Percentiles rank a stretch among this genome's conserved stretches.
phyloP scores from a whole-genome alignment of 2,888 invertebrate genomes.

The Parochlus steinenii region DNA sequence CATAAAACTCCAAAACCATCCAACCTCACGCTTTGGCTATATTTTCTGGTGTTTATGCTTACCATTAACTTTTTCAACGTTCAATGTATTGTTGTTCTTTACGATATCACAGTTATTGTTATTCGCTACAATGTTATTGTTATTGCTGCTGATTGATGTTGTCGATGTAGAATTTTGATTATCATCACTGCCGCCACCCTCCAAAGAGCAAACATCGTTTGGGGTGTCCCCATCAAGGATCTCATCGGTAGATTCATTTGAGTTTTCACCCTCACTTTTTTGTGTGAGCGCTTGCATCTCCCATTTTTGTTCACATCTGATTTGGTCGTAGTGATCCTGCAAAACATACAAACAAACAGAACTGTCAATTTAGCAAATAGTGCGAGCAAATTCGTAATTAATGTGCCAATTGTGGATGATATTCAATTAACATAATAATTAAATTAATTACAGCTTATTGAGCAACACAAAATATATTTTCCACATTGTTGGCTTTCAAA shows the following conservation, averaged over 20 bases:
- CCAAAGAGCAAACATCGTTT: conserved; percentile 1
- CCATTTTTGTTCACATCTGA: conserved; percentile 80
- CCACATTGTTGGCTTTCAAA: too few relatives aligned
- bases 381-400: neutral
- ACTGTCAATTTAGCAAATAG: conserved; percentile 2
- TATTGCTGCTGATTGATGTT: neutral
- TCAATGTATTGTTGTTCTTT: conserved; percentile 12
- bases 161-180: neutral
- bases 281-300: conserved; percentile 63
- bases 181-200: conserved; percentile 1
- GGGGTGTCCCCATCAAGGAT: neutral
- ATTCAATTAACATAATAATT: too few relatives aligned
- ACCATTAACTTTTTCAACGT: too few relatives aligned
- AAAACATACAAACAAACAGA: conserved; percentile 17
- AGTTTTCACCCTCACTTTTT: conserved; percentile 23
- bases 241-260: conserved; percentile 23
- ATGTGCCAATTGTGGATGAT: conserved; percentile 4
- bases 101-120: conserved; percentile 13
- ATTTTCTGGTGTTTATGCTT: too few relatives aligned
- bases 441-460: too few relatives aligned
- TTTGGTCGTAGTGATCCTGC: conserved; percentile 84
- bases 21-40: too few relatives aligned
- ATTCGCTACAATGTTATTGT: conserved; percentile 12
- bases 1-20: too few relatives aligned
- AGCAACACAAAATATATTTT: neutral